Conservation (phyloP, 1,140 invertebrate species). For the Ptiloglossa arizonensis region DNA sequence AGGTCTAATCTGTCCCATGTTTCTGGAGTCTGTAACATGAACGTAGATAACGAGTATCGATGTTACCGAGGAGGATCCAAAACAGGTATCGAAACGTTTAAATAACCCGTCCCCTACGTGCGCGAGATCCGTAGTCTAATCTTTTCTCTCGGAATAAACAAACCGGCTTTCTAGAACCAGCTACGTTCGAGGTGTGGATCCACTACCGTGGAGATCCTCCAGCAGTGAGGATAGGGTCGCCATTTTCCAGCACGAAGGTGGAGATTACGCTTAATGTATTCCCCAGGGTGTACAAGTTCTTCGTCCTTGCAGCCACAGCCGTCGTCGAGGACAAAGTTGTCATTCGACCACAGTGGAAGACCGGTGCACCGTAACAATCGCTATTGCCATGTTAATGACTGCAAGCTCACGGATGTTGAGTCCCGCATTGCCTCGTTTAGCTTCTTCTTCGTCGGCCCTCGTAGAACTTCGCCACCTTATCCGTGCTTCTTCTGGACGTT, state of each 20-base stretch:
- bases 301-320: constrained; percentile 44
- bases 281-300: constrained; percentile 59
- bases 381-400: constrained; percentile 64
- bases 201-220: neutral
- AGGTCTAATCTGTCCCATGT: too few species aligned
- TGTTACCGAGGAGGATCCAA: too few species aligned
- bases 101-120: too few species aligned
- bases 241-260: constrained; percentile 38
- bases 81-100: too few species aligned
- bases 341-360: constrained; percentile 36
- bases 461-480: constrained; percentile 48
- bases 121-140: too few species aligned
- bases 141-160: neutral
- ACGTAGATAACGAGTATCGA: too few species aligned
- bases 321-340: constrained; percentile 58
- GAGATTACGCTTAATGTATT: constrained; percentile 67
- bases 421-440: constrained; percentile 21
- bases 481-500: constrained; percentile 8
- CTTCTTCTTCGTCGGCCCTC: constrained; percentile 37
- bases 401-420: constrained; percentile 3
- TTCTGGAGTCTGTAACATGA: too few species aligned
- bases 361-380: constrained; percentile 54
- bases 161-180: neutral
- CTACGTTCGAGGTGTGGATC: neutral
- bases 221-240: neutral